Base-by-base conservation (phyloP, 2,113 vertebrate genomes). In the Sakesphorus luctuosus region DNA sequence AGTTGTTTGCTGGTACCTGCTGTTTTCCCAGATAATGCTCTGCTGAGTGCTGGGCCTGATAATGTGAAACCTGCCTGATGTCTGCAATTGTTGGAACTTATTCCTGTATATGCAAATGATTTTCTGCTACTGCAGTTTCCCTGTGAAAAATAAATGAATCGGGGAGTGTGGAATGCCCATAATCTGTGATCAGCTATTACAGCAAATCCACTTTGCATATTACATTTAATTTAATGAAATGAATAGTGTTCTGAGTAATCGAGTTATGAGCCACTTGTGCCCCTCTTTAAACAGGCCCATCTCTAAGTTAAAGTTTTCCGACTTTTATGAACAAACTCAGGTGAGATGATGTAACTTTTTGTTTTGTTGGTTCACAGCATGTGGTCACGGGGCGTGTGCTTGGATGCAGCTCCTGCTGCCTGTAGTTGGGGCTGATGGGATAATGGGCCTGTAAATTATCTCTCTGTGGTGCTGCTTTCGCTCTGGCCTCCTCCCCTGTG, bases 381-480 rank as follows among this genome's bases (percentile, higher is more conserved):
- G 84, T 86, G 71, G 63, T 93, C 38, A 3, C 1, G 2, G 49
- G 25, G 58, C 46, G 8, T 46, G 81, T 79, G n/a, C 78, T 63
- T 62, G 33, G 66, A 52, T 96, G 67, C 44, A 46, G 33, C 59
- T 94, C 33, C 10, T 62, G 56, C 78, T 78, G 69, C 26, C 4
- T 84, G 18, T 29, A 75, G 74, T 29, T 75, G 87, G 69, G 78
- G n/a, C 24, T 66, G 89, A 87, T 67, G 87, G 89, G 94, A 58
- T 93, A 94, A 96, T 89, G 84, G 91, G 68, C 28, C 40, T 94
- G 85, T 93, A 93, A 95, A 94, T 91, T n/a, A 94, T 79, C 67
- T 77, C 85, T 94, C 91, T 75, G 62, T 74, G 86, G 82, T 81
- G 33, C 81, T 87, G 84, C 40, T 86, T 94, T 79, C 91, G 66